These are phyloP conservation scores for Cistogaster globosa DNA, from an alignment of 2,888 invertebrate species.

Conservation along the genomic window DNA sequence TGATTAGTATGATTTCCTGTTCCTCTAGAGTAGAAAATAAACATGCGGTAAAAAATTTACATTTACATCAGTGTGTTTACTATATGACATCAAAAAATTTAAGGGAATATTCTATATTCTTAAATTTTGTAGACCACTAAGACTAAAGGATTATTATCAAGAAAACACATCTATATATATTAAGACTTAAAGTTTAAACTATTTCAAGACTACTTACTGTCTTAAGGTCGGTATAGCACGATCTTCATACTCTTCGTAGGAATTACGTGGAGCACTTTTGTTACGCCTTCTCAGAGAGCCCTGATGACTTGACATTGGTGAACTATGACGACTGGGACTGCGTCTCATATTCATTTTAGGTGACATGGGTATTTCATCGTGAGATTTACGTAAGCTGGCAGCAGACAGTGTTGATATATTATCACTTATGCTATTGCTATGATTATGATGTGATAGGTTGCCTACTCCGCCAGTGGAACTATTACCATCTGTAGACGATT, in stretches of 20 bases:
- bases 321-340: slow-evolving; percentile 83
- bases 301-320: slow-evolving; percentile 84
- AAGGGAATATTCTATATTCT: slow-evolving; percentile 57
- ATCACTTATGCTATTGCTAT: slow-evolving; percentile 70
- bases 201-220: slow-evolving; percentile 86
- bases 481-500: slow-evolving; percentile 78
- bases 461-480: slow-evolving; percentile 72
- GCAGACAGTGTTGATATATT: slow-evolving; percentile 74
- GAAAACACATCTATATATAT: slow-evolving; percentile 45
- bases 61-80: slow-evolving; percentile 48
- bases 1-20: background rate
- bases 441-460: slow-evolving; percentile 52
- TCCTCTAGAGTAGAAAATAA: slow-evolving; percentile 18
- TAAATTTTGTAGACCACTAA: slow-evolving; percentile 44
- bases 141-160: slow-evolving; percentile 61
- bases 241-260: slow-evolving; percentile 94
- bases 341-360: slow-evolving; percentile 79
- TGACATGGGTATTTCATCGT: slow-evolving; percentile 82
- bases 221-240: slow-evolving; percentile 91
- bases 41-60: slow-evolving; percentile 48
- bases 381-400: slow-evolving; percentile 78
- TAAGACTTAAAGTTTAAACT: slow-evolving; percentile 18
- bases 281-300: slow-evolving; percentile 86
- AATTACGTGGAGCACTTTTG: slow-evolving; percentile 87
- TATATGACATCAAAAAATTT: slow-evolving; percentile 62